phyloP scores from a whole-genome alignment of 2,888 invertebrate genomes.

The Lacanobia wlatinum region DNA sequence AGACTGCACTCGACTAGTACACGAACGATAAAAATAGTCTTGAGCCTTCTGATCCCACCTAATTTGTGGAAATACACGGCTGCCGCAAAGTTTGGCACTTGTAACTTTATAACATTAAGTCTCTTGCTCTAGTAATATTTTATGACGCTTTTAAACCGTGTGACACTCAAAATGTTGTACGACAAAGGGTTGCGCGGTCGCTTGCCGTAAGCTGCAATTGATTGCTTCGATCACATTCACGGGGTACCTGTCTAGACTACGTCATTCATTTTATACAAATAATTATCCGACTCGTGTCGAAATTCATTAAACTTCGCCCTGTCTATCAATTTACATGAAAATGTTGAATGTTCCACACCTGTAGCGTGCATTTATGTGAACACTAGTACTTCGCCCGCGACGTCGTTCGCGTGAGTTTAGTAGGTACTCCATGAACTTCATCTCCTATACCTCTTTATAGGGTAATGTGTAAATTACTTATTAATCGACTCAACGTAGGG shows the following conservation, averaged over 20 bases:
- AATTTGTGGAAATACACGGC: conserved; percentile 35
- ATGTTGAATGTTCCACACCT: conserved; percentile 46
- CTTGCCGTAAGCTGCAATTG: conserved; percentile 12
- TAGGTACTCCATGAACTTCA: too few relatives aligned
- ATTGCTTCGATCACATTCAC: conserved; percentile 13
- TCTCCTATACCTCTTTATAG: too few relatives aligned
- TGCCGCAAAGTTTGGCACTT: conserved; percentile 44
- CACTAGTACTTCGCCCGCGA: too few relatives aligned
- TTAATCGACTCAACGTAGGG: too few relatives aligned
- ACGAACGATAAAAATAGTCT: conserved; percentile 8
- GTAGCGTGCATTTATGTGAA: conserved; percentile 24
- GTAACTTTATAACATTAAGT: conserved; percentile 38
- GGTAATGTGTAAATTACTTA: too few relatives aligned
- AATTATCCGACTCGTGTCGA: conserved; percentile 43
- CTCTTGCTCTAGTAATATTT: conserved; percentile 48
- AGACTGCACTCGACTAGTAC: conserved; percentile 21
- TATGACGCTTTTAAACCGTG: conserved; percentile 49
- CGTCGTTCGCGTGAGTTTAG: too few relatives aligned
- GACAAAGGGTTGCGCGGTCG: conserved; percentile 24
- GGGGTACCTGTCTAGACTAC: conserved; percentile 16
- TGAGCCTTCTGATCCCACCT: conserved; percentile 6
- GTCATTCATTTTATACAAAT: conserved; percentile 22
- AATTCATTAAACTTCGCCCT: conserved; percentile 57
- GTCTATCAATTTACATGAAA: conserved; percentile 63
- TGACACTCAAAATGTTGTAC: conserved; percentile 28